phyloP scores from a whole-genome alignment of 2,113 vertebrate genomes.

The Nothobranchius furzeri region DNA sequence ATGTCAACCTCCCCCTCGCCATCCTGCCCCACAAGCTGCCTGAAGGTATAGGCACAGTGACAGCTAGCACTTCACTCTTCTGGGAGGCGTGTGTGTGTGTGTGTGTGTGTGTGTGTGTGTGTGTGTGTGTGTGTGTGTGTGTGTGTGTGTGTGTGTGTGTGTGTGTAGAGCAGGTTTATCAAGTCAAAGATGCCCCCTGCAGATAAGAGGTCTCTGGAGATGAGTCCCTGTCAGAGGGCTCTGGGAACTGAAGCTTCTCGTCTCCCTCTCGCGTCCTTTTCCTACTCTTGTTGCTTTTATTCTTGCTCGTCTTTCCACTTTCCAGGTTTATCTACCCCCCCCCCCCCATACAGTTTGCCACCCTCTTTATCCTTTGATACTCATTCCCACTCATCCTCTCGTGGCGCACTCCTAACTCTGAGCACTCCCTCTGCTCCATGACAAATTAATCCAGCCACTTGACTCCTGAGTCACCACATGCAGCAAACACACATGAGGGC shows the following conservation, averaged over 20 bases:
- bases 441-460: slow-evolving; percentile 67
- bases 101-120: background rate
- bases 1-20: slow-evolving; percentile 60
- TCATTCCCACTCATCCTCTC: slow-evolving; percentile 32
- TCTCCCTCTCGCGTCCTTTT: slow-evolving; percentile 48
- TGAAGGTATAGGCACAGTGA: slow-evolving; percentile 76
- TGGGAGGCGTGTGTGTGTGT: slow-evolving; percentile 54
- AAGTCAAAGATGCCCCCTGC: slow-evolving; percentile 79
- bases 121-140: background rate
- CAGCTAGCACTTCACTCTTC: slow-evolving; percentile 75
- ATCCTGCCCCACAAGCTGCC: slow-evolving; percentile 70
- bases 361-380: slow-evolving; percentile 60
- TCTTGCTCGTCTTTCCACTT: slow-evolving; percentile 42
- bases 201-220: slow-evolving; percentile 75
- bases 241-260: slow-evolving; percentile 59
- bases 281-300: slow-evolving; percentile 45
- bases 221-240: slow-evolving; percentile 54
- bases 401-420: slow-evolving; percentile 48
- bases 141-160: background rate
- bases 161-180: slow-evolving; percentile 70
- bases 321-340: slow-evolving; percentile 45
- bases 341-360: slow-evolving; percentile 38
- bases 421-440: slow-evolving; percentile 54
- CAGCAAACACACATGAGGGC: slow-evolving; percentile 46
- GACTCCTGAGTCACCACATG: slow-evolving; percentile 59